Percentiles rank a stretch among this genome's conserved stretches.
phyloP scores from a whole-genome alignment of 2,888 invertebrate species.

The Diplazon laetatorius region DNA sequence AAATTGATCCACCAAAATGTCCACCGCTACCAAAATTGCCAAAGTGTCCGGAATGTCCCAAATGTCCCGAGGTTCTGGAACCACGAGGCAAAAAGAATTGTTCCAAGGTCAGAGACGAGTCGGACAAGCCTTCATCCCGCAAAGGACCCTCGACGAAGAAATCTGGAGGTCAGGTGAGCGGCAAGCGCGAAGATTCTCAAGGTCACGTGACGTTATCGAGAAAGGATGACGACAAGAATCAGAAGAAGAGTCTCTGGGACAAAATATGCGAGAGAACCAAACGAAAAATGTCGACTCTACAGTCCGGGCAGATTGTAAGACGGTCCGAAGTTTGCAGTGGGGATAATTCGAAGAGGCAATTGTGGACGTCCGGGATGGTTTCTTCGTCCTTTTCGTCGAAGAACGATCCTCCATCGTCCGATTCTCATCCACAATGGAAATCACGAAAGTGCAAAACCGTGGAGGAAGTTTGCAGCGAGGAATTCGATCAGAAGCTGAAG shows the following conservation, averaged over 20 bases:
- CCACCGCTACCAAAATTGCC: conserved; percentile 60
- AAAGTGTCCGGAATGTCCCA: conserved; percentile 57
- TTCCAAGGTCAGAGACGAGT: background rate
- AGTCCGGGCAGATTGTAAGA: background rate
- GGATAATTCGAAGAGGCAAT: conserved; percentile 8
- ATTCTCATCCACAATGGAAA: conserved; percentile 61
- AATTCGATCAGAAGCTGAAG: conserved; percentile 31
- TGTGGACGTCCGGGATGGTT: conserved; percentile 25
- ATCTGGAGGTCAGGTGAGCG: conserved; percentile 1
- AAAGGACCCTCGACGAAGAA: background rate
- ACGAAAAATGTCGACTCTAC: conserved; percentile 60
- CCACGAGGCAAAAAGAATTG: conserved; percentile 15
- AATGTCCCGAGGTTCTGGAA: conserved; percentile 13
- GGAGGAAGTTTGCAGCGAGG: conserved; percentile 60
- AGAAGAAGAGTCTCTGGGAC: conserved; percentile 49
- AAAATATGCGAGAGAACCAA: conserved; percentile 47
- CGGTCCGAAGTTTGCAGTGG: background rate
- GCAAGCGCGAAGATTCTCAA: conserved; percentile 8
- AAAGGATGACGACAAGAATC: background rate
- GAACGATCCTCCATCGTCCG: conserved; percentile 49
- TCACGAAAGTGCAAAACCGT: conserved; percentile 62
- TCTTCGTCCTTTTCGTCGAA: conserved; percentile 46
- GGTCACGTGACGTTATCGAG: background rate
- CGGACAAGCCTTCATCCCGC: background rate
- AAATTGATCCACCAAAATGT: conserved; percentile 53